Evolutionary conservation across 1,140 invertebrate species (phyloP).

Genomic region (Ridgeia piscesae): DNA sequence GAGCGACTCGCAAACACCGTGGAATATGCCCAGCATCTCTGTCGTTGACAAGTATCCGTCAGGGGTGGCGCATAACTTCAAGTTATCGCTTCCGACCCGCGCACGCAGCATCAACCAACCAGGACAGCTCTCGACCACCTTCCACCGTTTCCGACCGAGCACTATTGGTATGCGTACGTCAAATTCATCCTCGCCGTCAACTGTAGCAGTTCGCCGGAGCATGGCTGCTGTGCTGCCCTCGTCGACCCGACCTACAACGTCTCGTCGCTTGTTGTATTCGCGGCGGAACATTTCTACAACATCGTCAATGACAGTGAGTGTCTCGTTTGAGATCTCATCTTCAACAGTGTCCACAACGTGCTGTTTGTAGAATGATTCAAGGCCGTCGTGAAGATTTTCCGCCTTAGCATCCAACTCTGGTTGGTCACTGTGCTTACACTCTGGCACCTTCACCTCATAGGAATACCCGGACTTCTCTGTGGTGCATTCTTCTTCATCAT

Average conservation of each 20-base stretch:
- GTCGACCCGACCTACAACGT: neutral
- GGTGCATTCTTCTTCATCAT: neutral
- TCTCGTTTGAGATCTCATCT: neutral
- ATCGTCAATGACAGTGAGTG: neutral
- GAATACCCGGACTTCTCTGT: neutral
- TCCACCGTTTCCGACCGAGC: neutral
- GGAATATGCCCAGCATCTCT: neutral
- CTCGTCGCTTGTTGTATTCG: neutral
- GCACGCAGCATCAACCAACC: neutral
- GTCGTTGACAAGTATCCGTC: neutral
- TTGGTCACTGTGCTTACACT: neutral
- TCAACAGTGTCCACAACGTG: neutral
- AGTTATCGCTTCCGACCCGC: neutral
- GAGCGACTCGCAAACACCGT: neutral
- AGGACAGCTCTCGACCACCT: neutral
- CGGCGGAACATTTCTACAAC: neutral
- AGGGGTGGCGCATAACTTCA: neutral
- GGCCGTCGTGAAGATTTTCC: neutral
- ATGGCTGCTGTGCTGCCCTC: neutral
- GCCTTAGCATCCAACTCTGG: neutral
- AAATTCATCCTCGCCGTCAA: neutral
- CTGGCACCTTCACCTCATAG: neutral
- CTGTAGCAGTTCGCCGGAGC: neutral
- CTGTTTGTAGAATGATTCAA: neutral
- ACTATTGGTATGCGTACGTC: neutral